These are phyloP conservation scores for Odontamblyopus lacepedii DNA, from an alignment of 2,797 vertebrate genomes.

Conservation along the genomic window DNA sequence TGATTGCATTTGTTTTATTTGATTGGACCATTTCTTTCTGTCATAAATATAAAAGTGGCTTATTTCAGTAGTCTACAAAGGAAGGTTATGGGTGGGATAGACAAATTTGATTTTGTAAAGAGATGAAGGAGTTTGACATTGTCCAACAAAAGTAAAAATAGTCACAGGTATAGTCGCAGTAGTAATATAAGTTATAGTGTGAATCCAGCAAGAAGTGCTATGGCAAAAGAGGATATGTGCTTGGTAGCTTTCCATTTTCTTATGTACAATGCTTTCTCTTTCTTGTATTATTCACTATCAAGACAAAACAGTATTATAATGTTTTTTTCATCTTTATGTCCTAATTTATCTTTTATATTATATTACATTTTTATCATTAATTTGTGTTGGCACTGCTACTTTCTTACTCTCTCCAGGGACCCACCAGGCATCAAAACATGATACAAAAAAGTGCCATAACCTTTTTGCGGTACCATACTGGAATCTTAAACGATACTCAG, in stretches of 20 bases:
- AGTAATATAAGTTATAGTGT: not conserved
- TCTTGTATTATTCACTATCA: not conserved
- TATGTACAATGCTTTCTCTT: not conserved
- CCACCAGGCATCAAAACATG: too few relatives aligned
- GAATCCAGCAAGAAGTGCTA: not conserved
- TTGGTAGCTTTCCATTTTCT: too few relatives aligned
- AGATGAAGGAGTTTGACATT: not conserved
- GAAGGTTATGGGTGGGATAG: not conserved
- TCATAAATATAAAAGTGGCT: slow-evolving; percentile 7
- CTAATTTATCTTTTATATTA: too few relatives aligned
- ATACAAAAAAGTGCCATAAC: too few relatives aligned
- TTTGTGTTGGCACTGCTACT: too few relatives aligned
- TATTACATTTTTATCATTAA: too few relatives aligned
- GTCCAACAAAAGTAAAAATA: not conserved
- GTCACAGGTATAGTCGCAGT: not conserved
- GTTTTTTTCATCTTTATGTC: too few relatives aligned
- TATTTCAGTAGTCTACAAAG: not conserved
- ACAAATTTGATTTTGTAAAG: not conserved
- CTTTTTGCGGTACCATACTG: too few relatives aligned
- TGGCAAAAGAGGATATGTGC: too few relatives aligned
- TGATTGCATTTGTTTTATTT: slow-evolving; percentile 57
- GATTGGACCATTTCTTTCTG: slow-evolving; percentile 40
- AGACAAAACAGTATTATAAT: not conserved
- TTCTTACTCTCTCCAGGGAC: too few relatives aligned
- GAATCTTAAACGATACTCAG: not conserved